phyloP scores from a whole-genome alignment of 30 jellyfish, hydroid and myxozoan species.

The Aurelia aurita complex sp. Pacific region DNA sequence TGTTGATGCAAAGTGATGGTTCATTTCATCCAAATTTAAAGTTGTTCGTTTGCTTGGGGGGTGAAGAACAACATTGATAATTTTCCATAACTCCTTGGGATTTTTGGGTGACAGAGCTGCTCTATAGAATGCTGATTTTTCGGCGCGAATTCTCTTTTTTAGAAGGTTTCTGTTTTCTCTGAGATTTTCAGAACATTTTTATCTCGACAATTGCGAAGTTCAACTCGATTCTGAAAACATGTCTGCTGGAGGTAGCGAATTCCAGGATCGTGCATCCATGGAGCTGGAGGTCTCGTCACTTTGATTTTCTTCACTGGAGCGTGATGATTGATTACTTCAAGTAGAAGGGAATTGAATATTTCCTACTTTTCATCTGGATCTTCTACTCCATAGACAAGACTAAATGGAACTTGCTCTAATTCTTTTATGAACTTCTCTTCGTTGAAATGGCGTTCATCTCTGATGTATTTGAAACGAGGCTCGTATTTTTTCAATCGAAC shows the following conservation, averaged over 20 bases:
- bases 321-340: not conserved
- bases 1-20: constrained; percentile 11
- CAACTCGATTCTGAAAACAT: no score
- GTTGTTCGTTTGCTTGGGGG: not conserved
- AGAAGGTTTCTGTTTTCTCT: not conserved
- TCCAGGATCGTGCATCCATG: no score
- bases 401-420: no score
- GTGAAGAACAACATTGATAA: not conserved
- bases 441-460: no score
- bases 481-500: not conserved
- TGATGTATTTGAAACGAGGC: not conserved
- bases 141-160: not conserved
- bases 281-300: constrained; percentile 27
- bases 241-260: no score
- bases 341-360: constrained; percentile 1
- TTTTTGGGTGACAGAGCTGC: not conserved
- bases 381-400: no score
- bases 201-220: no score
- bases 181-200: not conserved
- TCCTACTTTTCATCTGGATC: not conserved
- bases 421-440: no score
- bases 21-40: not conserved
- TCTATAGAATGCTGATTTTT: not conserved
- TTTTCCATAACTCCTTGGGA: not conserved
- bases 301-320: constrained; percentile 18